Evolutionary conservation across 2,888 invertebrate genomes (phyloP).

Genomic region (Plagodis pulveraria): DNA sequence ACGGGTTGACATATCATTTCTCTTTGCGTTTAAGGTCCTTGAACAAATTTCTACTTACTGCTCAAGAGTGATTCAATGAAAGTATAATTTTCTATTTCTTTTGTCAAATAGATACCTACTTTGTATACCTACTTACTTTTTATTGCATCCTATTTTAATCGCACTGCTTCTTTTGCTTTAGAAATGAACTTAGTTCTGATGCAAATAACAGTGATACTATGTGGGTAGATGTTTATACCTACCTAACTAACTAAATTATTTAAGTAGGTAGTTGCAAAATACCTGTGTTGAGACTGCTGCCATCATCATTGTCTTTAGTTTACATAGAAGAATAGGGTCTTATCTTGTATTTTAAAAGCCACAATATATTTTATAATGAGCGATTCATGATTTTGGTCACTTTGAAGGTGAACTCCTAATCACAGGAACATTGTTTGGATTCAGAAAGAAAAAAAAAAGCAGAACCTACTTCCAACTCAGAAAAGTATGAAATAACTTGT

Average conservation of each 20-base stretch:
- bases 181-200: conserved; percentile 18
- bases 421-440: too few relatives aligned
- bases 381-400: too few relatives aligned
- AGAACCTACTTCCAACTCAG: too few relatives aligned
- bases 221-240: conserved; percentile 19
- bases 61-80: conserved; percentile 56
- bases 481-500: too few relatives aligned
- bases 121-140: too few relatives aligned
- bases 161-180: conserved; percentile 4
- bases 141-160: conserved; percentile 19
- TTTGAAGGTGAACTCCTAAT: too few relatives aligned
- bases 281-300: too few relatives aligned
- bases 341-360: neutral
- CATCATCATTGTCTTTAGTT: too few relatives aligned
- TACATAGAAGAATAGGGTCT: neutral
- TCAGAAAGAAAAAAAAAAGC: too few relatives aligned
- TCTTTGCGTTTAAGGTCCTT: conserved; percentile 60
- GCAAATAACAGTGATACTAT: conserved; percentile 8
- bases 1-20: conserved; percentile 62
- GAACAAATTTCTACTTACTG: conserved; percentile 60
- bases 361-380: too few relatives aligned
- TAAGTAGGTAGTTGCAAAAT: too few relatives aligned
- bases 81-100: conserved; percentile 53
- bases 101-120: conserved; percentile 23
- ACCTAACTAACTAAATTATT: conserved; percentile 2